Percentiles rank a stretch among this genome's conserved stretches.
These are phyloP conservation scores for Paramisgurnus dabryanus DNA, from an alignment of 2,113 vertebrate genomes.

Conservation along the genomic window DNA sequence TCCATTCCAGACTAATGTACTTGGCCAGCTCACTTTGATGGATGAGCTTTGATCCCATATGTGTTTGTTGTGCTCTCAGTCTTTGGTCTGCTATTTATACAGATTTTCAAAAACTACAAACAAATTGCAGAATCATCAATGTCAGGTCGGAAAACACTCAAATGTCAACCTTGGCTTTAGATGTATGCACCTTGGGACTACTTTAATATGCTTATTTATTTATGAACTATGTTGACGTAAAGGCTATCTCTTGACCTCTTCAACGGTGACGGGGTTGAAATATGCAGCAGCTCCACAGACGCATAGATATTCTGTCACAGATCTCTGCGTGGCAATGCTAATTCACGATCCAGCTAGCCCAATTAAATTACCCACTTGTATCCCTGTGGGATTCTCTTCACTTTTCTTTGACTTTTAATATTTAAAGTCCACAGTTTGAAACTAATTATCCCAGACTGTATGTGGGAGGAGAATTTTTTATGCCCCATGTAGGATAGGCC, in stretches of 20 bases:
- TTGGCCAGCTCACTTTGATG: slow-evolving; percentile 37
- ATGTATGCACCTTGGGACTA: slow-evolving; percentile 24
- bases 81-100: slow-evolving; percentile 45
- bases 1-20: slow-evolving; percentile 44
- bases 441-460: slow-evolving; percentile 26
- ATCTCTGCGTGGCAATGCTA: slow-evolving; percentile 16
- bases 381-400: slow-evolving; percentile 18
- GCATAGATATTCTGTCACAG: slow-evolving; percentile 10
- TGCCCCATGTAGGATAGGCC: neutral
- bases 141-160: slow-evolving; percentile 22
- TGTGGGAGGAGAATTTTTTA: slow-evolving; percentile 14
- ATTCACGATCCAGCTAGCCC: slow-evolving; percentile 16
- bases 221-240: slow-evolving; percentile 18
- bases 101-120: slow-evolving; percentile 41
- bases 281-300: slow-evolving; percentile 29
- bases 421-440: slow-evolving; percentile 28
- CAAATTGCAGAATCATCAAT: slow-evolving; percentile 32
- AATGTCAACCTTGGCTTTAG: slow-evolving; percentile 43
- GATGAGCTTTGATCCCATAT: slow-evolving; percentile 45
- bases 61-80: slow-evolving; percentile 45
- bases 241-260: slow-evolving; percentile 29
- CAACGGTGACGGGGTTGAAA: slow-evolving; percentile 31
- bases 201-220: slow-evolving; percentile 12
- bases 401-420: slow-evolving; percentile 1
- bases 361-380: slow-evolving; percentile 9